phyloP scores from a whole-genome alignment of 1,140 invertebrate genomes.

The Drosophila pandora region DNA sequence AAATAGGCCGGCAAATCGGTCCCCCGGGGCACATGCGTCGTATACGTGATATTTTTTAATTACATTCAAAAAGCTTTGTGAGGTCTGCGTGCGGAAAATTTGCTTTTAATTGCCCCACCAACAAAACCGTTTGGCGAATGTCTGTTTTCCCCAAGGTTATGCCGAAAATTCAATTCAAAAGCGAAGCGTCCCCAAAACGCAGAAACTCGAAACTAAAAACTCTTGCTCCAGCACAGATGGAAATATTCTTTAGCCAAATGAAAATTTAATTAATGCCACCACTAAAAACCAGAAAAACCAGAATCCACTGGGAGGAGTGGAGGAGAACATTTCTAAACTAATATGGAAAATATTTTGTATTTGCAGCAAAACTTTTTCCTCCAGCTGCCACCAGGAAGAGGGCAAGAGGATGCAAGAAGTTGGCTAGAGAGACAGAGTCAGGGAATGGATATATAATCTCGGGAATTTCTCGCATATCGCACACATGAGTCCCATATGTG shows the following conservation, averaged over 20 bases:
- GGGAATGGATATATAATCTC: neutral
- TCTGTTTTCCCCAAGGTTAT: neutral
- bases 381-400: slow-evolving; percentile 11
- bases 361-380: slow-evolving; percentile 53
- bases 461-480: slow-evolving; percentile 1
- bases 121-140: slow-evolving; percentile 7
- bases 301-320: slow-evolving; percentile 19
- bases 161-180: slow-evolving; percentile 38
- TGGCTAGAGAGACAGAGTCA: neutral
- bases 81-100: slow-evolving; percentile 55
- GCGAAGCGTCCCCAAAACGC: slow-evolving; percentile 24
- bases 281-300: slow-evolving; percentile 49
- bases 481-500: neutral
- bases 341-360: slow-evolving; percentile 75
- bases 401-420: neutral
- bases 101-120: slow-evolving; percentile 60
- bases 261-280: slow-evolving; percentile 72
- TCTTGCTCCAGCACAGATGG: slow-evolving; percentile 28
- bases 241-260: slow-evolving; percentile 50
- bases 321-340: slow-evolving; percentile 49
- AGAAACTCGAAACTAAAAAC: slow-evolving; percentile 31
- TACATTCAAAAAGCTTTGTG: slow-evolving; percentile 61
- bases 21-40: slow-evolving; percentile 69
- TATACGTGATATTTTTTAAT: slow-evolving; percentile 81
- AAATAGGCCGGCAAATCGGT: slow-evolving; percentile 66